A percentile compares a stretch with the other conserved stretches of the same genome.
Conservation (phyloP, 1,140 invertebrate species). For the Notospermus geniculatus region DNA sequence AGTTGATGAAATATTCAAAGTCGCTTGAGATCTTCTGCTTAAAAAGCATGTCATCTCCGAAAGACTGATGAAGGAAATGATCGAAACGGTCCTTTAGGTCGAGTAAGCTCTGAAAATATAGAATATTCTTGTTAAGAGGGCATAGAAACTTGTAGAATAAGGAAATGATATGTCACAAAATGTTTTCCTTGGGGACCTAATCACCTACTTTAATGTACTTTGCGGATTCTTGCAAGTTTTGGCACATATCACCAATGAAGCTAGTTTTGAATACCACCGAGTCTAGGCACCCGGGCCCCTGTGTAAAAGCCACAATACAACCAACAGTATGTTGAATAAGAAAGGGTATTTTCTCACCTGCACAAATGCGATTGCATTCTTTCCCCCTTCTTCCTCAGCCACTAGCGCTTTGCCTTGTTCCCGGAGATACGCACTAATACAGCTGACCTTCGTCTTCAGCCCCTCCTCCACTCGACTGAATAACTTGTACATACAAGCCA, state of each 20-base stretch:
- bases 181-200: too few relatives aligned
- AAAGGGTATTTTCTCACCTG: constrained; percentile 63
- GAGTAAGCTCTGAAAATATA: constrained; percentile 86
- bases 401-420: constrained; percentile 94
- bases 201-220: too few relatives aligned
- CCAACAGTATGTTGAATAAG: not conserved
- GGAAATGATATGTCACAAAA: too few relatives aligned
- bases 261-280: too few relatives aligned
- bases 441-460: constrained; percentile 89
- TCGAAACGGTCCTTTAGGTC: constrained; percentile 98
- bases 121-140: too few relatives aligned
- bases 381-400: constrained; percentile 78
- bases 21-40: constrained; percentile 96
- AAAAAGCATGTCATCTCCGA: constrained; percentile 79
- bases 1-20: constrained; percentile 98
- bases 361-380: constrained; percentile 93
- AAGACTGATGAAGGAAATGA: constrained; percentile 94
- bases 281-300: too few relatives aligned
- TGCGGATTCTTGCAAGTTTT: too few relatives aligned
- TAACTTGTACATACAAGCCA: constrained; percentile 97
- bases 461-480: constrained; percentile 87
- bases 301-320: not conserved
- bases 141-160: too few relatives aligned
- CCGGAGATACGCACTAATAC: constrained; percentile 88
- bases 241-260: too few relatives aligned